A percentile compares a stretch with the other conserved stretches of the same genome.
Evolutionary conservation across 2,888 invertebrate genomes (phyloP).

Genomic region (Tiliacea citrago): DNA sequence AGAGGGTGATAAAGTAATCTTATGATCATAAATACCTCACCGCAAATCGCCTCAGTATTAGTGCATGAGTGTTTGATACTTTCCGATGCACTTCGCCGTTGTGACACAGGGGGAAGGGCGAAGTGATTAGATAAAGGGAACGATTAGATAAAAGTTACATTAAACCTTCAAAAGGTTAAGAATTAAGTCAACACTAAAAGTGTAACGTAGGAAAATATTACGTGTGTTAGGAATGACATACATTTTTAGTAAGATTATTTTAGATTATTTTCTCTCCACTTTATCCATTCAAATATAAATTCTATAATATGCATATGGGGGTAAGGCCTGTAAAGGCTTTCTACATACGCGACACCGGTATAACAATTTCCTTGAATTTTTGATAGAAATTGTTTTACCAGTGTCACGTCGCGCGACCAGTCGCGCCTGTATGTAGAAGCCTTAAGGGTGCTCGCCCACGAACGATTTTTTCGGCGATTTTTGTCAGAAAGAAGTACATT

Average conservation of each 20-base stretch:
- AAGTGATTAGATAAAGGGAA: constrained; percentile 28
- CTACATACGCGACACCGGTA: too few relatives aligned
- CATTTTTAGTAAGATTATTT: neutral
- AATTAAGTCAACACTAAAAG: constrained; percentile 1
- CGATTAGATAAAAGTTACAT: constrained; percentile 28
- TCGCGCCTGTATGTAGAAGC: too few relatives aligned
- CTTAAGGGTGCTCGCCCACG: too few relatives aligned
- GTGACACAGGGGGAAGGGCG: constrained; percentile 13
- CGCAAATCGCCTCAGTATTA: neutral
- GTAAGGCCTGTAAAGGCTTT: too few relatives aligned
- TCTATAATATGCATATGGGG: too few relatives aligned
- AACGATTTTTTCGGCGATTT: too few relatives aligned
- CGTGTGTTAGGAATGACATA: neutral
- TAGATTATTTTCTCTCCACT: neutral
- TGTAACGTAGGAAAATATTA: constrained; percentile 10
- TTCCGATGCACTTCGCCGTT: constrained; percentile 9
- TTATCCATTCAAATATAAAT: neutral
- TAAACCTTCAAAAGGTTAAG: constrained; percentile 3
- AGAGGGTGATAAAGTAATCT: neutral
- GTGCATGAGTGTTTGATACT: constrained; percentile 27
- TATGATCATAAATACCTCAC: neutral
- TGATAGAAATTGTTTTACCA: too few relatives aligned
- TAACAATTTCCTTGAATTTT: too few relatives aligned
- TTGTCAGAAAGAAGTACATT: too few relatives aligned
- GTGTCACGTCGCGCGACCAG: too few relatives aligned